Evolutionary conservation across 2,888 invertebrate species (phyloP), one percentile per base, ranked within the genome.

Genomic region (Hecatera dysodea): DNA sequence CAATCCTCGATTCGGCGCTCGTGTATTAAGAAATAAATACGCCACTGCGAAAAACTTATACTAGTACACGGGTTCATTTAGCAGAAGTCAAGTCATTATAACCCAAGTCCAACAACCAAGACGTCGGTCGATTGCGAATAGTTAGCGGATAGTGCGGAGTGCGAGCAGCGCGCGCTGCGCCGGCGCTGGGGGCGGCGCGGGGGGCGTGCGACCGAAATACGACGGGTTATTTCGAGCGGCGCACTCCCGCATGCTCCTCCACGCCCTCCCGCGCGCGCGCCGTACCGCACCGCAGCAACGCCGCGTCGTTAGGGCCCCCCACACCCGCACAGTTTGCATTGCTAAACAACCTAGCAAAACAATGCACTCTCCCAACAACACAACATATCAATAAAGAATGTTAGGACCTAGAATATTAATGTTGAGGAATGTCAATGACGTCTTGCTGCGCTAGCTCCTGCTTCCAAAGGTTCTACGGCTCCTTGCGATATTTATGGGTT

Each of bases 51-150:
- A 89, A 92, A 94, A 95, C 94, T 94, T 91, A 92, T 93, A 92
- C 90, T 93, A 94, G 95, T 95, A 92, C 96, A 96, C 96, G 96
- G 96, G 95, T 95, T 96, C 96, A 96, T 96, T 96, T 97, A 97
- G 97, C 97, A 97, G 97, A 97, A 97, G 97, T 97, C 96, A 97
- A 97, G 97, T 97, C 97, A 97, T 97, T 97, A 97, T 97, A 97
- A 94, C 97, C 97, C 97, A 97, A 97, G 96, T 96, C 96, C 96
- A 95, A 97, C 96, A 95, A 97, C 97, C 98, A 98, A 98, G 98
- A 98, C 98, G 98, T 98, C 98, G 98, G 98, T 98, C 98, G 98
- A 98, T 98, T 98, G 97, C 98, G 97, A 98, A 97, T 98, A 97
- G 97, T 97, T 97, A 97, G 97, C 97, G 98, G 97, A 97, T 97